Percentiles rank a stretch among this genome's conserved stretches.
These are phyloP conservation scores for Seira musarum DNA, from an alignment of 2,888 invertebrate genomes.

Conservation along the genomic window DNA sequence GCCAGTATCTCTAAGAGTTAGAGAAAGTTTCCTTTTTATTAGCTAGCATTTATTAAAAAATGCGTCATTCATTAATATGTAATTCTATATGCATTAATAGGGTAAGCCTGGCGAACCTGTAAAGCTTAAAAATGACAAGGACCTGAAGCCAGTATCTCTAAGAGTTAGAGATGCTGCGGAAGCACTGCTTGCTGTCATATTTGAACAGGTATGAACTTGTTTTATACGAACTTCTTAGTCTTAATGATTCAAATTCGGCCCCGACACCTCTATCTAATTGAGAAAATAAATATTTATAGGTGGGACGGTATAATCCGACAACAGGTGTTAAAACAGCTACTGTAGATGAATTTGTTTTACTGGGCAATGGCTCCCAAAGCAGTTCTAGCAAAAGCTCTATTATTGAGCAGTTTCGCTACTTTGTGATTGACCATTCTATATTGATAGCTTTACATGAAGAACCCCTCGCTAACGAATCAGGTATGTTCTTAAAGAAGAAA, in stretches of 20 bases:
- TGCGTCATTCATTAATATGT: too few species aligned
- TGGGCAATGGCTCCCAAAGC: constrained; percentile 56
- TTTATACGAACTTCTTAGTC: neutral
- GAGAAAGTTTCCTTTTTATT: too few species aligned
- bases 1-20: constrained; percentile 97
- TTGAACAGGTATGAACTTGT: constrained; percentile 85
- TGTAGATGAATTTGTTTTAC: constrained; percentile 65
- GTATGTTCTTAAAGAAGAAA: constrained; percentile 71
- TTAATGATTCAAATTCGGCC: neutral
- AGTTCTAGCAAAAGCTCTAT: constrained; percentile 73
- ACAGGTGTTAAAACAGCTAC: constrained; percentile 60
- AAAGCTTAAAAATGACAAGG: constrained; percentile 96
- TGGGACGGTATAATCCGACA: constrained; percentile 61
- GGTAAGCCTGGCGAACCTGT: constrained; percentile 89
- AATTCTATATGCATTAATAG: too few species aligned
- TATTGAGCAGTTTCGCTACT: constrained; percentile 86
- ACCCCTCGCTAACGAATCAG: constrained; percentile 88
- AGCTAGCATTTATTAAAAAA: too few species aligned
- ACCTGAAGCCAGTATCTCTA: constrained; percentile 97
- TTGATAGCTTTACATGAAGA: constrained; percentile 92
- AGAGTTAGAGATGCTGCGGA: constrained; percentile 98
- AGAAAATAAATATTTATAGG: constrained; percentile 46
- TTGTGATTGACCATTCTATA: constrained; percentile 91
- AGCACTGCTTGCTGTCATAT: constrained; percentile 88
- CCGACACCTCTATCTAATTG: neutral